Percentiles rank a stretch among this genome's conserved stretches.
phyloP scores from a whole-genome alignment of 2,888 invertebrate genomes.

The Acanthosoma haemorrhoidale region DNA sequence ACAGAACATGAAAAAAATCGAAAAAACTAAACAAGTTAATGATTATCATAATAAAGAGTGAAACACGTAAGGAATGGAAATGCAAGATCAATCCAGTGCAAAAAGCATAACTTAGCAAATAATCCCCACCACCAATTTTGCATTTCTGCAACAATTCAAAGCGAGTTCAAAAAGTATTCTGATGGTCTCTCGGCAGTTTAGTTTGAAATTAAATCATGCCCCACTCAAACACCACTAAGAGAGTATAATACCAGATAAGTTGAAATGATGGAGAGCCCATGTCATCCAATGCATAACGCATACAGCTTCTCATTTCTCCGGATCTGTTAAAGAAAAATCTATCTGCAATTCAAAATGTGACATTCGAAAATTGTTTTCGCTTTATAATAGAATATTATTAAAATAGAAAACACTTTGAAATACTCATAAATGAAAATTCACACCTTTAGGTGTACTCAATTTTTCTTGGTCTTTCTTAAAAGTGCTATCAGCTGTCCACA shows the following conservation, averaged over 20 bases:
- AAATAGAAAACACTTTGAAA: not conserved
- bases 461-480: slow-evolving; percentile 68
- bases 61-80: no score
- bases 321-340: slow-evolving; percentile 43
- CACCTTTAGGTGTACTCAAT: slow-evolving; percentile 41
- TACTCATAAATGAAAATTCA: not conserved
- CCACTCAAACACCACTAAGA: slow-evolving; percentile 77
- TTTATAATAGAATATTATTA: not conserved
- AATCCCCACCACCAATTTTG: slow-evolving; percentile 72
- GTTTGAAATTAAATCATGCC: slow-evolving; percentile 60
- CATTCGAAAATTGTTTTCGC: no score
- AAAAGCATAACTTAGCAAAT: no score
- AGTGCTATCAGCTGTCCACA: slow-evolving; percentile 77
- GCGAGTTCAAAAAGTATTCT: slow-evolving; percentile 91
- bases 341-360: not conserved
- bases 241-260: slow-evolving; percentile 62
- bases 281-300: slow-evolving; percentile 88
- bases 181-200: slow-evolving; percentile 72
- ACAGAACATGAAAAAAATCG: no score
- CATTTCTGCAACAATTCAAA: slow-evolving; percentile 83
- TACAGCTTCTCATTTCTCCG: slow-evolving; percentile 57
- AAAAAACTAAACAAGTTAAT: no score
- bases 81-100: no score
- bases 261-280: slow-evolving; percentile 88
- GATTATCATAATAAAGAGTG: no score